A percentile compares a stretch with the other conserved stretches of the same genome.
phyloP scores from a whole-genome alignment of 2,797 vertebrate species.

The Darevskia nairensis region DNA sequence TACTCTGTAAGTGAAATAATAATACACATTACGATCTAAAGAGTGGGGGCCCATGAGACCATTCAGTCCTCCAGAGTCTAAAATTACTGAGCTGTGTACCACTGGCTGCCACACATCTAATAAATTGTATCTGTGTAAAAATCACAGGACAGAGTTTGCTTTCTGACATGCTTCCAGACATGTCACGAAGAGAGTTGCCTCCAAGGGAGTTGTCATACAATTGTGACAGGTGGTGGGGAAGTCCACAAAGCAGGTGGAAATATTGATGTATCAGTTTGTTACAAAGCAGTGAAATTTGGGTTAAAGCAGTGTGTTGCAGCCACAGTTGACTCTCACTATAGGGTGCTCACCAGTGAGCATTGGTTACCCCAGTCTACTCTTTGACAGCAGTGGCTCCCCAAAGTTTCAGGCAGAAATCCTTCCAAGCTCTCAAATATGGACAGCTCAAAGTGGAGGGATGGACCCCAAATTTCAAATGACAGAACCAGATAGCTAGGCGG shows the following conservation, averaged over 20 bases:
- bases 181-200: too few species aligned
- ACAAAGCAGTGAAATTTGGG: not conserved
- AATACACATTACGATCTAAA: too few species aligned
- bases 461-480: not conserved
- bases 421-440: not conserved
- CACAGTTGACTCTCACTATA: not conserved
- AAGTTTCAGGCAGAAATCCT: not conserved
- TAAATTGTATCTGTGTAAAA: not conserved
- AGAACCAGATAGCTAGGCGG: not conserved
- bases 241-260: not conserved
- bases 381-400: not conserved
- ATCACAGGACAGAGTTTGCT: not conserved
- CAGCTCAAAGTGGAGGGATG: constrained; percentile 14
- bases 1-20: too few species aligned
- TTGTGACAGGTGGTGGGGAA: too few species aligned
- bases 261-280: not conserved
- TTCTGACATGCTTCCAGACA: not conserved
- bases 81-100: too few species aligned
- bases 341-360: not conserved
- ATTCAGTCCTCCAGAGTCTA: too few species aligned
- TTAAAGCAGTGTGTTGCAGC: not conserved
- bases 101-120: not conserved
- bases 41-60: too few species aligned
- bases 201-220: not conserved
- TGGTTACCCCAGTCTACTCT: too few species aligned